phyloP scores from a whole-genome alignment of 2,888 invertebrate genomes.

The Mechanitis messenoides region DNA sequence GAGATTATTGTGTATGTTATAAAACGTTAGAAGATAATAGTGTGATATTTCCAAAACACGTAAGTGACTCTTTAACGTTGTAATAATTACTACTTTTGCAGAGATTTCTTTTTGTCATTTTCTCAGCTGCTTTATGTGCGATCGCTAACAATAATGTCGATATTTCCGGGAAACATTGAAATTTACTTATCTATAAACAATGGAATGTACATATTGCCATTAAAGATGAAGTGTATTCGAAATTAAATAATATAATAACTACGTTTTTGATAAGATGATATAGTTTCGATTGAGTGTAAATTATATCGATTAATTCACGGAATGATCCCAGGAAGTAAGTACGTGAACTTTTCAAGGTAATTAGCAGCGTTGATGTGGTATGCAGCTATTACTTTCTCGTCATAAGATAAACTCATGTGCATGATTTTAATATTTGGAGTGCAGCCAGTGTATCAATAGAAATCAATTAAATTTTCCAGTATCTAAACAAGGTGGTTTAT shows the following conservation, averaged over 20 bases:
- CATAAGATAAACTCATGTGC: conserved; percentile 13
- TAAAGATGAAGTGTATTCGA: conserved; percentile 6
- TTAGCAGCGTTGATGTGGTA: conserved; percentile 41
- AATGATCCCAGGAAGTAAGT: conserved; percentile 25
- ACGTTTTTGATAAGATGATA: conserved; percentile 4
- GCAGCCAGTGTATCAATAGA: conserved; percentile 31
- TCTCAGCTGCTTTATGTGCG: conserved; percentile 30
- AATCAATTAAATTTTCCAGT: conserved; percentile 15
- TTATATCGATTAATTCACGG: conserved; percentile 22
- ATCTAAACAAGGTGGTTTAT: conserved; percentile 7
- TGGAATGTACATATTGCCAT: not conserved
- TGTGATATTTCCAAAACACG: conserved; percentile 41
- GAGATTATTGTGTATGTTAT: conserved; percentile 46
- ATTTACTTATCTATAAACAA: conserved; percentile 6
- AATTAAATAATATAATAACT: conserved; percentile 13
- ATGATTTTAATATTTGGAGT: conserved; percentile 30
- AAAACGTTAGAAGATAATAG: conserved; percentile 36
- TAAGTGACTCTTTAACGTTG: conserved; percentile 46
- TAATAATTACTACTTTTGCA: conserved; percentile 38
- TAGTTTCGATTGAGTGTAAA: conserved; percentile 20
- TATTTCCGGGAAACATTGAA: conserved; percentile 18
- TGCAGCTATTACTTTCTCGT: conserved; percentile 35
- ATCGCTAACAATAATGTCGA: conserved; percentile 22
- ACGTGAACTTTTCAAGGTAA: conserved; percentile 52
- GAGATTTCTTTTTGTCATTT: conserved; percentile 48